These are phyloP conservation scores for Octonoba sinensis DNA, from an alignment of 2,888 invertebrate species.

Conservation along the genomic window DNA sequence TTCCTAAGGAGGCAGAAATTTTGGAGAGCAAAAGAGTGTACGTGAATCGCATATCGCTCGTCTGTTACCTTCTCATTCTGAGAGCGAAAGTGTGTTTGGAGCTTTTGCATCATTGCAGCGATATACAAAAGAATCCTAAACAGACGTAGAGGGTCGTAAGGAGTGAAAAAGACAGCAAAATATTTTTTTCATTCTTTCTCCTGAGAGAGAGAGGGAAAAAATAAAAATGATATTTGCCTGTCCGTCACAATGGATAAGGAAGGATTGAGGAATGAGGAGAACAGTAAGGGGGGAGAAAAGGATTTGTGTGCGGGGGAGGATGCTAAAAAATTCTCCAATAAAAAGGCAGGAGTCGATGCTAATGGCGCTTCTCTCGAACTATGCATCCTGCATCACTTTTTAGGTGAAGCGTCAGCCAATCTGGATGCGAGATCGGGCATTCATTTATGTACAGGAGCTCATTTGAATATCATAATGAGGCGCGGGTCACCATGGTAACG, in stretches of 20 bases:
- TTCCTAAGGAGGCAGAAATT: no score
- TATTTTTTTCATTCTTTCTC: conserved; percentile 1
- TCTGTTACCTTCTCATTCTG: neutral
- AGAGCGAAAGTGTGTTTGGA: neutral
- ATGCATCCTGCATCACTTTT: conserved; percentile 39
- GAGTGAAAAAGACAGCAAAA: neutral
- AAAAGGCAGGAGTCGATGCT: conserved; percentile 57
- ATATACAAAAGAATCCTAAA: conserved; percentile 3
- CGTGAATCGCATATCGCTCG: neutral
- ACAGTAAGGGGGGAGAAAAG: neutral
- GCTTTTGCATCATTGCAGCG: neutral
- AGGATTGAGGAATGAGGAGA: conserved; percentile 11
- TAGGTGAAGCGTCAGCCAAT: conserved; percentile 48
- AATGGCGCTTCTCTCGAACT: conserved; percentile 41
- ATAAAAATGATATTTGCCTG: conserved; percentile 37
- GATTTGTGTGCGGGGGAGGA: conserved; percentile 34
- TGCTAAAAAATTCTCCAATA: conserved; percentile 60
- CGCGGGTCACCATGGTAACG: conserved; percentile 47
- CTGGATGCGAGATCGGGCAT: conserved; percentile 49
- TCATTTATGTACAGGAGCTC: conserved; percentile 59
- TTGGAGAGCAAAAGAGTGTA: no score
- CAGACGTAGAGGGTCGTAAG: neutral
- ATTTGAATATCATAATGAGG: conserved; percentile 64
- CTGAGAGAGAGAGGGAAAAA: neutral
- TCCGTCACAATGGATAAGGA: conserved; percentile 28